Conservation (phyloP, 2,797 vertebrate genomes). For the Betta splendens region DNA sequence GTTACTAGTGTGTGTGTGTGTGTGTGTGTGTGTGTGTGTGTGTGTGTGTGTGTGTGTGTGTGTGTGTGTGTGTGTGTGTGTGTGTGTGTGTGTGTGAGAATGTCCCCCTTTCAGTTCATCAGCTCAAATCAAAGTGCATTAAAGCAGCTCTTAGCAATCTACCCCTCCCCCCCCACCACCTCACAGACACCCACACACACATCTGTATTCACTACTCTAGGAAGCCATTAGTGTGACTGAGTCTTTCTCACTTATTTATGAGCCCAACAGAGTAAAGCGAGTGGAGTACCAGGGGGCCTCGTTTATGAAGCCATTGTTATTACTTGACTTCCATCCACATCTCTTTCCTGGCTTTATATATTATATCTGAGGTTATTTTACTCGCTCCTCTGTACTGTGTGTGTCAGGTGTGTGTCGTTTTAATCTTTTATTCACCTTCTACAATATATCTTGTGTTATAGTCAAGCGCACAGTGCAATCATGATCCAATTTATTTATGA, state of each 20-base stretch:
- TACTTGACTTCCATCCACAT: constrained; percentile 57
- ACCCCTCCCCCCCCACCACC: too few relatives aligned
- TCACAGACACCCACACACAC: constrained; percentile 37
- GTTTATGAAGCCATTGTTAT: constrained; percentile 52
- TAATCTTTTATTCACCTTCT: too few relatives aligned
- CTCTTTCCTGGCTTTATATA: too few relatives aligned
- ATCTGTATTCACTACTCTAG: constrained; percentile 70
- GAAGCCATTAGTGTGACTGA: constrained; percentile 80
- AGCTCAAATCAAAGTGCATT: too few relatives aligned
- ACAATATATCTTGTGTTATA: too few relatives aligned
- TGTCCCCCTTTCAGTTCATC: too few relatives aligned
- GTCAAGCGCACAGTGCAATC: too few relatives aligned
- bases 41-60: constrained; percentile 14
- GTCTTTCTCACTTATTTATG: constrained; percentile 83
- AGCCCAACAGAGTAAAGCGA: constrained; percentile 67
- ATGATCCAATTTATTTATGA: too few relatives aligned
- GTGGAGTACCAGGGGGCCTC: constrained; percentile 53
- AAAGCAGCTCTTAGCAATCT: too few relatives aligned
- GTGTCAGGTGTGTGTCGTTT: too few relatives aligned
- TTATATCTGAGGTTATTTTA: too few relatives aligned
- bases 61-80: constrained; percentile 8
- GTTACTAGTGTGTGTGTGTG: constrained; percentile 2
- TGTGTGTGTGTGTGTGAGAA: constrained; percentile 7
- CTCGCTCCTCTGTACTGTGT: too few relatives aligned
- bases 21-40: constrained; percentile 4